Percentiles rank a stretch among this genome's conserved stretches.
These are phyloP conservation scores for Nicator chloris DNA, from an alignment of 2,113 vertebrate species.

Conservation along the genomic window DNA sequence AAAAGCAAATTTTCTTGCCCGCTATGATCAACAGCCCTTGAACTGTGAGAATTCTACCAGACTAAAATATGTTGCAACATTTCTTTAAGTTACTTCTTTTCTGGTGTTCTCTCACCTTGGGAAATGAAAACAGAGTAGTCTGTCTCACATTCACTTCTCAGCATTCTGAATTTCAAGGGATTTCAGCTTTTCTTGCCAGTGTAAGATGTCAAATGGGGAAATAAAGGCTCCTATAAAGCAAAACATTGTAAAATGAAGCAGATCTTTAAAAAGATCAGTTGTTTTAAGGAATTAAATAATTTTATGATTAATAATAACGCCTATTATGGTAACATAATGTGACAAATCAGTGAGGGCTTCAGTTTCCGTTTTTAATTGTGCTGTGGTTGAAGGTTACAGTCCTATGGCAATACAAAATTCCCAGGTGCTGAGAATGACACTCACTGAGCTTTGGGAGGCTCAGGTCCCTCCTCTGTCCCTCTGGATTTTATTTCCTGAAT, in stretches of 20 bases:
- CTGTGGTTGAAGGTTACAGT: not conserved
- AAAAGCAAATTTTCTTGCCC: constrained; percentile 63
- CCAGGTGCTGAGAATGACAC: not conserved
- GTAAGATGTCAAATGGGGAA: not conserved
- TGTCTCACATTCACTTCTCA: not conserved
- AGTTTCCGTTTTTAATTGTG: not conserved
- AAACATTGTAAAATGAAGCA: not conserved
- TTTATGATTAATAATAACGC: not conserved
- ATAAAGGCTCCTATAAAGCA: not conserved
- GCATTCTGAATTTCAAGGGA: not conserved
- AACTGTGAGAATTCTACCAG: constrained; percentile 50
- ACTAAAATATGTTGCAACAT: constrained; percentile 64
- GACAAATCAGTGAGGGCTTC: not conserved
- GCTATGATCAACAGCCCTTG: constrained; percentile 59
- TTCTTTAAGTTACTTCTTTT: constrained; percentile 52
- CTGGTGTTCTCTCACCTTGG: constrained; percentile 45
- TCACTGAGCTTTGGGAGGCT: not conserved
- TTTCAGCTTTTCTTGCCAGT: constrained; percentile 6
- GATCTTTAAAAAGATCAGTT: not conserved
- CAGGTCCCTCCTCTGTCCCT: not conserved
- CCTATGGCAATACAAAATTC: not conserved
- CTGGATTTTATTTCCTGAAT: not conserved
- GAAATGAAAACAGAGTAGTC: constrained; percentile 25
- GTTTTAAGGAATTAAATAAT: not conserved
- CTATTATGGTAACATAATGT: not conserved